A percentile compares a stretch with the other conserved stretches of the same genome.
These are phyloP conservation scores for Orientallactaga bullata DNA, from an alignment of 2,113 vertebrate genomes.

Conservation along the genomic window DNA sequence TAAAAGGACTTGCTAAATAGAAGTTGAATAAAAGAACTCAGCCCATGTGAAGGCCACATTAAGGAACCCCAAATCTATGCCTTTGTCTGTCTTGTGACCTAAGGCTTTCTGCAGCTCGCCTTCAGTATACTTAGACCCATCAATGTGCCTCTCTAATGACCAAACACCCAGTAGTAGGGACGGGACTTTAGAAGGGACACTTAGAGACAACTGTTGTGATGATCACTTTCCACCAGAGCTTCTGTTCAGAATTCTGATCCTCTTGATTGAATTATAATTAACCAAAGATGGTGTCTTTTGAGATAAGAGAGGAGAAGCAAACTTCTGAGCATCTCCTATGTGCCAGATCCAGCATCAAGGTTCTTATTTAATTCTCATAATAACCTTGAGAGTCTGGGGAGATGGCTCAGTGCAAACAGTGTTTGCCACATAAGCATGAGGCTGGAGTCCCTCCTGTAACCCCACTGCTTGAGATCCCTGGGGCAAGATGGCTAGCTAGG, in stretches of 20 bases:
- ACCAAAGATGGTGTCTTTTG: neutral
- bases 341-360: neutral
- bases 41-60: neutral
- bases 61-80: constrained; percentile 4
- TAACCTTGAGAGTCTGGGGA: neutral
- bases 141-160: neutral
- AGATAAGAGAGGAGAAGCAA: neutral
- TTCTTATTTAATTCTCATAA: constrained; percentile 29
- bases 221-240: neutral
- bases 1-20: neutral
- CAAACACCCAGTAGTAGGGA: neutral
- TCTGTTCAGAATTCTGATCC: neutral
- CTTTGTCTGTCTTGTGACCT: neutral
- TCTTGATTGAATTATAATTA: neutral
- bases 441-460: no score
- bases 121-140: neutral
- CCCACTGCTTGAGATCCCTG: no score
- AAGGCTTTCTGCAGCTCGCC: neutral
- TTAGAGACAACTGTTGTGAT: neutral
- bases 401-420: no score
- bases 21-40: constrained; percentile 47
- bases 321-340: neutral
- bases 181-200: neutral
- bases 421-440: no score
- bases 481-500: no score